phyloP scores from a whole-genome alignment of 2,797 vertebrate species.

The Poecilia wingei region DNA sequence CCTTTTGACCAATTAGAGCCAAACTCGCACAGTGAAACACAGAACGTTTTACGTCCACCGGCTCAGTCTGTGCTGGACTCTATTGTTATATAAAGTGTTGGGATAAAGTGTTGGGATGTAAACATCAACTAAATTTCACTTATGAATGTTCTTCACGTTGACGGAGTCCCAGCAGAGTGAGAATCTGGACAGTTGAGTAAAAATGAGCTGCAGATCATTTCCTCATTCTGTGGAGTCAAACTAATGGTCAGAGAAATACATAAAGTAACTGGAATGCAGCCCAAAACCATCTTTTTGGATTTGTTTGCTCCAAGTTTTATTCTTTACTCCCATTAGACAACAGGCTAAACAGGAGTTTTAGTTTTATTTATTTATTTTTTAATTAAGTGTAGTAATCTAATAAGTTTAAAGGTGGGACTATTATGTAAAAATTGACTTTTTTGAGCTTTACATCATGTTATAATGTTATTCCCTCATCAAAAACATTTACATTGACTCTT shows the following conservation, averaged over 20 bases:
- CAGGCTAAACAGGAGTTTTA: neutral
- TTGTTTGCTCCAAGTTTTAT: neutral
- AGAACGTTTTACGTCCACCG: neutral
- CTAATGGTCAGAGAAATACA: neutral
- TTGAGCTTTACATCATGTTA: too few relatives aligned
- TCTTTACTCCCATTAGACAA: neutral
- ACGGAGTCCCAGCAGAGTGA: neutral
- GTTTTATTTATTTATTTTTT: neutral
- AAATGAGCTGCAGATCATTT: neutral
- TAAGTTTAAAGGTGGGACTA: neutral
- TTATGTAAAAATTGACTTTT: too few relatives aligned
- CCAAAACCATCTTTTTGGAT: neutral
- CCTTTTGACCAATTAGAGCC: constrained; percentile 1
- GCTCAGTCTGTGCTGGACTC: neutral
- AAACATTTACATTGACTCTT: too few relatives aligned
- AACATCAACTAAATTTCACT: neutral
- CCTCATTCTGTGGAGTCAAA: neutral
- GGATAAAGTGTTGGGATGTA: neutral
- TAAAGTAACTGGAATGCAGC: neutral
- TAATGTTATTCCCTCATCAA: too few relatives aligned
- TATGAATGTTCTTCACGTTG: neutral
- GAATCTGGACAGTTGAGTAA: neutral
- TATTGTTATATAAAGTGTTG: neutral
- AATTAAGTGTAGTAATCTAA: neutral
- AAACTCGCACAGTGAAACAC: neutral